A percentile compares a stretch with the other conserved stretches of the same genome.
phyloP scores from a whole-genome alignment of 1,140 invertebrate genomes.

The Venustaconcha ellipsiformis region DNA sequence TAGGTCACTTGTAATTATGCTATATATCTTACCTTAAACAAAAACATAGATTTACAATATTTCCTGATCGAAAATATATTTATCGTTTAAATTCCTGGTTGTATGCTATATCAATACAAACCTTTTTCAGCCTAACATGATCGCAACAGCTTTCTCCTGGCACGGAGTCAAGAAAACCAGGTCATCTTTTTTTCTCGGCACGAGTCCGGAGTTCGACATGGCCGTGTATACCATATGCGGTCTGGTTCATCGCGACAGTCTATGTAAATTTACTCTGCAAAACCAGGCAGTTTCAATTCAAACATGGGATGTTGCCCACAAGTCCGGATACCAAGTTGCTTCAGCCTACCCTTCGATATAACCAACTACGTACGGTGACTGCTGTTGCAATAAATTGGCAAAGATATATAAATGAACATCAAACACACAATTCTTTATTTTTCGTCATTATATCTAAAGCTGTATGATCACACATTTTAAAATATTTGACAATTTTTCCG shows the following conservation, averaged over 20 bases:
- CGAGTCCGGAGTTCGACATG: slow-evolving; percentile 90
- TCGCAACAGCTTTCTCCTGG: slow-evolving; percentile 78
- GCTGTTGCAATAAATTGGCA: too few relatives aligned
- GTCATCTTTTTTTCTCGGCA: slow-evolving; percentile 85
- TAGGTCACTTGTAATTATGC: neutral
- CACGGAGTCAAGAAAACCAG: slow-evolving; percentile 81
- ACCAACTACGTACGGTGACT: neutral
- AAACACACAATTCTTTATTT: too few relatives aligned
- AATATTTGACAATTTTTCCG: too few relatives aligned
- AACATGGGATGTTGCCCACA: slow-evolving; percentile 36
- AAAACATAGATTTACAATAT: too few relatives aligned
- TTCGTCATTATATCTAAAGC: too few relatives aligned
- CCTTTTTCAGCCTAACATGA: slow-evolving; percentile 30
- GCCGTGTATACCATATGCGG: slow-evolving; percentile 81
- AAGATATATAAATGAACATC: too few relatives aligned
- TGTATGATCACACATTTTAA: too few relatives aligned
- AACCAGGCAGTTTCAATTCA: slow-evolving; percentile 25
- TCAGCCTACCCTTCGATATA: slow-evolving; percentile 37
- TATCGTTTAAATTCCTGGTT: neutral
- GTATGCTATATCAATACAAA: neutral
- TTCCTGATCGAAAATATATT: neutral
- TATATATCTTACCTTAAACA: neutral
- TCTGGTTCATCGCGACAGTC: slow-evolving; percentile 22
- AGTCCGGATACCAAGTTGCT: slow-evolving; percentile 38
- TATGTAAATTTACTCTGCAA: slow-evolving; percentile 29